These are phyloP conservation scores for Tympanuchus pallidicinctus DNA, from an alignment of 2,113 vertebrate genomes.

Conservation along the genomic window DNA sequence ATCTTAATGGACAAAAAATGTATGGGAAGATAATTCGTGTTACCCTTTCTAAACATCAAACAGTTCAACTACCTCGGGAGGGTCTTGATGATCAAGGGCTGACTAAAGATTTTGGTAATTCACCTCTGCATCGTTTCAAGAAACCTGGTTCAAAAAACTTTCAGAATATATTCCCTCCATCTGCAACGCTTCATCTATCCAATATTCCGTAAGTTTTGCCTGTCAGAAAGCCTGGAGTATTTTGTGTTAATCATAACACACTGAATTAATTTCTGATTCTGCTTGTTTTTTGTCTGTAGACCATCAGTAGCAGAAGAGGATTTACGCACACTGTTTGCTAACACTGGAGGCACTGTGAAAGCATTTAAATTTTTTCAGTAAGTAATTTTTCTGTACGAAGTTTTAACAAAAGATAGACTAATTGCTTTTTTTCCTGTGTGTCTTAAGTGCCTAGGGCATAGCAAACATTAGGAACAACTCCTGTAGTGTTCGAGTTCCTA, in stretches of 20 bases:
- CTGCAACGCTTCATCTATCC: conserved; percentile 95
- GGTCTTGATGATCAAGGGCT: conserved; percentile 96
- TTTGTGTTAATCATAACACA: background rate
- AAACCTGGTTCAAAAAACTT: conserved; percentile 98
- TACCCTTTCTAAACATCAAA: conserved; percentile 95
- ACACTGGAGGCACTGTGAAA: conserved; percentile 95
- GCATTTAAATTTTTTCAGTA: conserved; percentile 99
- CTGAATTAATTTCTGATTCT: background rate
- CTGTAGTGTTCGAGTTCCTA: conserved; percentile 65
- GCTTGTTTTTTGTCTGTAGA: conserved; percentile 72
- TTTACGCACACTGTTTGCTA: conserved; percentile 93
- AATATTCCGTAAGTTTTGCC: conserved; percentile 93
- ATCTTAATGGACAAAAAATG: conserved; percentile 98
- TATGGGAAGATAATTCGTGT: conserved; percentile 97
- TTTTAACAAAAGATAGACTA: background rate
- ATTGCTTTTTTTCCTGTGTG: background rate
- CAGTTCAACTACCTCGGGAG: conserved; percentile 95
- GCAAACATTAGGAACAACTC: background rate
- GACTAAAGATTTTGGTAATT: conserved; percentile 97
- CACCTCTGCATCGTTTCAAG: conserved; percentile 97
- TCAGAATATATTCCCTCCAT: conserved; percentile 97
- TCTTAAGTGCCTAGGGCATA: background rate
- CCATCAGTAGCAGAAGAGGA: conserved; percentile 94
- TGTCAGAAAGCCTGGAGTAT: background rate
- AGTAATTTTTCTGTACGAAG: conserved; percentile 72